Base-by-base conservation (phyloP, 2,888 invertebrate genomes). In the Alloplasta piceator region DNA sequence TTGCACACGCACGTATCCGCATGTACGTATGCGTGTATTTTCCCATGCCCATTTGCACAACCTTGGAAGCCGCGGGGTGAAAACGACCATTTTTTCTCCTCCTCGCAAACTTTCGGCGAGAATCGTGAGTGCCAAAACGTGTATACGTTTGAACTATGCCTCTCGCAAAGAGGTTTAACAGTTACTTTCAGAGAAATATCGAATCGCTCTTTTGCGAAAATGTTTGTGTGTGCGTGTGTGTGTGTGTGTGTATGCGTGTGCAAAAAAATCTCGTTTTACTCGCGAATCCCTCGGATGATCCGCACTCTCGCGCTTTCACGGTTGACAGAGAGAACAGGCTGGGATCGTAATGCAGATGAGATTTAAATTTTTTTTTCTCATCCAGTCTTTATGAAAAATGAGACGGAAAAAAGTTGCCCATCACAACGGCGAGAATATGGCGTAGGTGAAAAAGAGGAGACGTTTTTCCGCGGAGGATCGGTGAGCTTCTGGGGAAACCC, bases 41-140 rank as follows among this genome's bases (percentile, higher is more conserved):
- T 26, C 46, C 61, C 70, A 9, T 67, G 16, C 67, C 58, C 50
- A 43, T 56, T 26, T 46, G 58, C 38, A 36, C 60, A 55, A 41
- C 55, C 56, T 52, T 52, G 36, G 74, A 76, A 52, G 60, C 76
- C 50, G 48, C 72, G 63, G 26, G 58, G 75, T 75, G 74, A 61
- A 74, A 67, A 67, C 26, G 43, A 71, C 67, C 56, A 46, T 72
- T 78, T 68, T 74, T 66, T 74, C 14, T 5, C 12, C 4, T 66
- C 71, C 58, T 66, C 70, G 55, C 78, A 50, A 78, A 68, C 61
- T 75, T 66, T 75, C 50, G 73, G 68, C 43, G 80, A 46, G 73
- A 68, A 78, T 79, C 79, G 74, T 82, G 79, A 83, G 83, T 83
- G 83, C 83, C 82, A 82, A 83, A 83, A 79, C 83, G 79, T 83